These are phyloP conservation scores for Bombyx huttoni DNA, from an alignment of 2,888 invertebrate genomes.

Conservation along the genomic window DNA sequence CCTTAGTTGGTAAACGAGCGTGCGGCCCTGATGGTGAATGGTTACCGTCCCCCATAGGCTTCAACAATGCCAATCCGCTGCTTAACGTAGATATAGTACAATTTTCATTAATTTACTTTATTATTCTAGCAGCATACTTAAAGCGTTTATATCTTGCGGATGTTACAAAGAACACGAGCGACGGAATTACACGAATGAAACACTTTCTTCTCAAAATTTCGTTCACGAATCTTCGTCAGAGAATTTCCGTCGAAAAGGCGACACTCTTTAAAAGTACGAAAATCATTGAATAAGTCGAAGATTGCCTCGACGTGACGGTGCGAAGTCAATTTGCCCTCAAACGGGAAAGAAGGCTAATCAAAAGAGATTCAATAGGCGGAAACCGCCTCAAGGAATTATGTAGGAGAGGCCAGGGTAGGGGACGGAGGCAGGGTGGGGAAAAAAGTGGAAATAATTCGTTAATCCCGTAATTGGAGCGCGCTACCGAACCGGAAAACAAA, in stretches of 20 bases:
- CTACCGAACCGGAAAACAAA: slow-evolving; percentile 74
- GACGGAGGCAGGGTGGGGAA: slow-evolving; percentile 25
- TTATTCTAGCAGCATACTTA: no score
- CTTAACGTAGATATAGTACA: no score
- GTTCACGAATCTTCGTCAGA: no score
- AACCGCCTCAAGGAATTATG: slow-evolving; percentile 46
- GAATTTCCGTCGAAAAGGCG: slow-evolving; percentile 8
- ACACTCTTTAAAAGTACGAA: slow-evolving; percentile 42
- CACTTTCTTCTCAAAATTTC: no score
- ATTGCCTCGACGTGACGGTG: slow-evolving; percentile 48
- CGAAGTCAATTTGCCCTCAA: slow-evolving; percentile 53
- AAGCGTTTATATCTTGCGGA: no score
- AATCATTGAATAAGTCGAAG: slow-evolving; percentile 36
- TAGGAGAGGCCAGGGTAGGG: slow-evolving; percentile 17
- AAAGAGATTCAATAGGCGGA: slow-evolving; percentile 70
- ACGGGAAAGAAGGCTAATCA: slow-evolving; percentile 69
- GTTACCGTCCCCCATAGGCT: no score
- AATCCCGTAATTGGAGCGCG: slow-evolving; percentile 69
- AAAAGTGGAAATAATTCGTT: slow-evolving; percentile 73
- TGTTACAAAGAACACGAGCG: no score
- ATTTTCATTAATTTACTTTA: no score
- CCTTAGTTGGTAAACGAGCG: no score
- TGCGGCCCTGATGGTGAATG: no score
- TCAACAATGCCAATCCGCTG: no score
- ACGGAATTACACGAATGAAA: no score